Evolutionary conservation across 2,113 vertebrate species (phyloP).

Genomic region (Microcebus tavaratra): DNA sequence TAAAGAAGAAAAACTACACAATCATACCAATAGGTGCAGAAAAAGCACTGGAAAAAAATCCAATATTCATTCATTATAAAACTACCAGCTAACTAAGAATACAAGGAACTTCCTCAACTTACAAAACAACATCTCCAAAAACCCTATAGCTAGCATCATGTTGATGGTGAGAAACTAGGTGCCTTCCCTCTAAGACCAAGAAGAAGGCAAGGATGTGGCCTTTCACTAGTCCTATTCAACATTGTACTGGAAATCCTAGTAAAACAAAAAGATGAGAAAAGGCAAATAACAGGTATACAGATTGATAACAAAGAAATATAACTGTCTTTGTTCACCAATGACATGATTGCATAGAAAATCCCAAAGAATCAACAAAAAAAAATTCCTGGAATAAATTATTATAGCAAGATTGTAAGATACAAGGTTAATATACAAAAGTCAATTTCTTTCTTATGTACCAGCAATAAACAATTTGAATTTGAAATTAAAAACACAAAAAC

Average conservation of each 20-base stretch:
- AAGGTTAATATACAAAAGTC: too few relatives aligned
- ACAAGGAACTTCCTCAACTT: background rate
- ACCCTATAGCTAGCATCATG: background rate
- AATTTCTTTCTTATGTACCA: too few relatives aligned
- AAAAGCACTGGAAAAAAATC: background rate
- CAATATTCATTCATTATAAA: background rate
- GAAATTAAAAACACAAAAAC: too few relatives aligned
- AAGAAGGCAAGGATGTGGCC: background rate
- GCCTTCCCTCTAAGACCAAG: background rate
- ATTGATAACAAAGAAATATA: background rate
- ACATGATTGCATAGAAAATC: background rate
- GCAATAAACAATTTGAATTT: too few relatives aligned
- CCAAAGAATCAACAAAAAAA: background rate
- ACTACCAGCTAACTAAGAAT: background rate
- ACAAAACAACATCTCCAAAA: background rate
- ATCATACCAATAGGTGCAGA: background rate
- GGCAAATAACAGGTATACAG: background rate
- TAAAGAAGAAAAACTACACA: background rate
- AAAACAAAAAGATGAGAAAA: background rate
- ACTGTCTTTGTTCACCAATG: background rate
- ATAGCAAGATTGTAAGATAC: too few relatives aligned
- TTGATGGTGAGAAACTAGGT: background rate
- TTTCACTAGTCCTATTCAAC: background rate
- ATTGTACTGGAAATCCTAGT: background rate
- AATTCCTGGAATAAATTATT: too few relatives aligned